Evolutionary conservation across 2,113 vertebrate species (phyloP).

Genomic region (Phalacrocorax pelagicus): DNA sequence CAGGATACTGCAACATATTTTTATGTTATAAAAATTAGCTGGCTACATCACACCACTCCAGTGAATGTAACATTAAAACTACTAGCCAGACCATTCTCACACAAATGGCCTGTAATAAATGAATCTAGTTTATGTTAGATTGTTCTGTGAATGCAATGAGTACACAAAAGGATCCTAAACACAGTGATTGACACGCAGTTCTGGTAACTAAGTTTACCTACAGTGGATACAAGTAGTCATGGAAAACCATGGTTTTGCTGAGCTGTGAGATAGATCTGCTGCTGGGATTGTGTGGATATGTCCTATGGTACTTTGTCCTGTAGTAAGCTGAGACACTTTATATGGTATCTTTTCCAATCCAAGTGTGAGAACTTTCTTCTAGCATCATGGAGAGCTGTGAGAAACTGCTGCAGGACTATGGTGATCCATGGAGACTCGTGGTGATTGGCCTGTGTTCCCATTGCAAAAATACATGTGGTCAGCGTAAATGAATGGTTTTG

Average conservation of each 20-base stretch:
- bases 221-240: background rate
- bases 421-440: background rate
- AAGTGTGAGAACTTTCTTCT: background rate
- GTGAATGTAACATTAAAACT: background rate
- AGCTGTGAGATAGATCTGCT: background rate
- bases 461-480: background rate
- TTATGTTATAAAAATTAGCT: background rate
- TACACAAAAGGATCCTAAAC: background rate
- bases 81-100: background rate
- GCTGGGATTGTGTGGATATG: background rate
- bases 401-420: background rate
- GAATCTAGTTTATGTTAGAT: background rate
- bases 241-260: background rate
- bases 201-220: background rate
- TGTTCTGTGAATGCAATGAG: background rate
- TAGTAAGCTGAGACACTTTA: background rate
- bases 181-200: background rate
- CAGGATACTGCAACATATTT: background rate
- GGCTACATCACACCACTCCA: background rate
- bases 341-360: background rate
- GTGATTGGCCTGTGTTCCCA: background rate
- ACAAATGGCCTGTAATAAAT: background rate
- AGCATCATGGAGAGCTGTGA: rapidly evolving
- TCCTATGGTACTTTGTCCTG: background rate
- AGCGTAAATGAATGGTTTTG: background rate